Base-by-base conservation (phyloP, 2,113 vertebrate genomes). In the Indicator indicator region DNA sequence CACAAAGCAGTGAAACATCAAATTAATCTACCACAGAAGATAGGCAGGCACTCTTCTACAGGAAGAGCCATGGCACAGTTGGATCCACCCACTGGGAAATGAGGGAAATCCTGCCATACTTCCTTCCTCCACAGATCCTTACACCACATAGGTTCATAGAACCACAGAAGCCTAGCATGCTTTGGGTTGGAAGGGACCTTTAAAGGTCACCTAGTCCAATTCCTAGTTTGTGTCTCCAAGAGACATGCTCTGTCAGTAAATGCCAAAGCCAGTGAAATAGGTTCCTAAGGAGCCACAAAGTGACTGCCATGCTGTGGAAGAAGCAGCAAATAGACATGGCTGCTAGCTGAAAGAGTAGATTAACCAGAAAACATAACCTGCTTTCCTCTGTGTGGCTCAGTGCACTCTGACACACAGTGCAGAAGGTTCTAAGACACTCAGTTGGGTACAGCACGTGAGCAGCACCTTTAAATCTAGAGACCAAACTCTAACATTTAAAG, bases 331-430 rank as follows among this genome's bases (percentile, higher is more conserved):
- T 56, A 28, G 86, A 85, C 28, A 82, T 46, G 69, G 69, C 76
- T 83, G 93, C 54, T 38, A 73, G 78, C 76, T 73, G 52, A 10
- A 72, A 28, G 42, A 89, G 87, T 78, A 68, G 71, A 89, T 94
- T 67, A 96, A 94, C 91, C 81, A 71, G 84, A 83, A 76, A 6
- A 72, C 2, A 33, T 60, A 94, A 92, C 80, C 96, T 79, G 90
- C 90, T 90, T 54, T 56, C 83, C 83, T 68, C 5, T 32, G 63
- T 44, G 86, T 72, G 78, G 63, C 92, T 93, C 68, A 9, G 54
- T 13, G 59, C 26, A 27, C 83, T 83, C 46, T 46, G 63, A 58
- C 83, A 87, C 79, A 27, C 32, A 60, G 88, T 68, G 32, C 60
- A 27, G 27, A 44, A 50, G 0, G 5, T 50, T 73, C 58, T n/a